These are phyloP conservation scores for Varanus komodoensis DNA, from an alignment of 2,113 vertebrate genomes.

Conservation along the genomic window DNA sequence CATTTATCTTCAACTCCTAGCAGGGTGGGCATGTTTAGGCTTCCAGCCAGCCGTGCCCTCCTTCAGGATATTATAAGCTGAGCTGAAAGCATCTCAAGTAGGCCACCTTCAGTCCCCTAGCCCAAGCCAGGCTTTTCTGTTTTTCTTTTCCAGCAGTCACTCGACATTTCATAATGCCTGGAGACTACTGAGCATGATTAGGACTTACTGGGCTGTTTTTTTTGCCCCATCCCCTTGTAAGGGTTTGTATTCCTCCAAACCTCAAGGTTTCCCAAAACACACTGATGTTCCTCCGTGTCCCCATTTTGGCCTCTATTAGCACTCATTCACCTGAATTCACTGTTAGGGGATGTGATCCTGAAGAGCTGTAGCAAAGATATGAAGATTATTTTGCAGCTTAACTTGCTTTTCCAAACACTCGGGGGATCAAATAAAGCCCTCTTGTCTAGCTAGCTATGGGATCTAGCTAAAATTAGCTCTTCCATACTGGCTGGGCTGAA, in stretches of 20 bases:
- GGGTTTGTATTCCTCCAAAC: neutral
- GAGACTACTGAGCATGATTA: neutral
- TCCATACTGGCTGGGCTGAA: slow-evolving; percentile 18
- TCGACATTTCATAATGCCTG: neutral
- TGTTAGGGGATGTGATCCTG: slow-evolving; percentile 6
- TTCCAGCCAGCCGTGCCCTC: neutral
- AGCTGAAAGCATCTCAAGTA: neutral
- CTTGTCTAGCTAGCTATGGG: neutral
- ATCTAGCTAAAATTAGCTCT: slow-evolving; percentile 45
- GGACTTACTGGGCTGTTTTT: neutral
- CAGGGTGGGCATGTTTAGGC: neutral
- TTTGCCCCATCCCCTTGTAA: neutral
- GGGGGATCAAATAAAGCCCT: slow-evolving; percentile 40
- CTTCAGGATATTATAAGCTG: neutral
- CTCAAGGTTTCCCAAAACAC: neutral
- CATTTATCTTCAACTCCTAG: neutral
- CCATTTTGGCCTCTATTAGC: neutral
- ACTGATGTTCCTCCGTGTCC: neutral
- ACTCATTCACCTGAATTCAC: neutral
- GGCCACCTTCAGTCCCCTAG: neutral
- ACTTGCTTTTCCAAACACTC: slow-evolving; percentile 43
- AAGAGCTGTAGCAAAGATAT: slow-evolving; percentile 51
- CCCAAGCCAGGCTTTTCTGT: neutral
- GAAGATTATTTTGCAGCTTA: slow-evolving; percentile 58
- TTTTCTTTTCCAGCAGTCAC: neutral